phyloP scores from a whole-genome alignment of 2,888 invertebrate species.

The Lithosia quadra region DNA sequence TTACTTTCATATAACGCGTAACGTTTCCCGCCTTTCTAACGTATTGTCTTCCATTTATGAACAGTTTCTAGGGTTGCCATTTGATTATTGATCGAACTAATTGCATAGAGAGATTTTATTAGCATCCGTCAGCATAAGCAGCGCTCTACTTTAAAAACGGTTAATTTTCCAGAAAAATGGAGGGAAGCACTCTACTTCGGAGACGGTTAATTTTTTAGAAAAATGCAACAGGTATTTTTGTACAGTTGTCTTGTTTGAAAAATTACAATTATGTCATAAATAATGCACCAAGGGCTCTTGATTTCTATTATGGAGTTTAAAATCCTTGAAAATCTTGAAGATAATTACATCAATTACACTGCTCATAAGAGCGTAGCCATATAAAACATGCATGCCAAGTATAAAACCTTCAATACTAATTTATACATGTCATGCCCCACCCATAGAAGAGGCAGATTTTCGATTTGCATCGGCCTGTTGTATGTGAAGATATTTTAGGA shows the following conservation, averaged over 20 bases:
- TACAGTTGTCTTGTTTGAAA: background rate
- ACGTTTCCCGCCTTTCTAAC: slow-evolving; percentile 18
- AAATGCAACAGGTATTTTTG: no score
- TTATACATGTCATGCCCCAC: background rate
- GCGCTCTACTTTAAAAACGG: no score
- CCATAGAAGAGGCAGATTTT: background rate
- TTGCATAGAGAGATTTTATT: background rate
- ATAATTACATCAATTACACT: slow-evolving; percentile 4
- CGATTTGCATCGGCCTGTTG: no score
- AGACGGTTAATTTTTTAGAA: no score
- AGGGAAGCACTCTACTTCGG: no score
- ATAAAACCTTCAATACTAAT: background rate
- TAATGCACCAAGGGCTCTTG: background rate
- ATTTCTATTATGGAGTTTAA: background rate
- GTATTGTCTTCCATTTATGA: slow-evolving; percentile 9
- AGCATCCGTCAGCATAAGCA: background rate
- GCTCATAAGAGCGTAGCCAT: background rate
- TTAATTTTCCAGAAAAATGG: no score
- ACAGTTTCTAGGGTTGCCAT: slow-evolving; percentile 5
- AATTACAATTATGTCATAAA: background rate
- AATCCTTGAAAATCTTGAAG: slow-evolving; percentile 4
- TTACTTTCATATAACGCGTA: slow-evolving; percentile 9
- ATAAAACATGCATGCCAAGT: background rate
- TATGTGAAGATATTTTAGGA: no score
- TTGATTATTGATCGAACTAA: slow-evolving; percentile 5